Base-by-base conservation (phyloP, 2,888 invertebrate genomes). In the Maniola hyperantus region DNA sequence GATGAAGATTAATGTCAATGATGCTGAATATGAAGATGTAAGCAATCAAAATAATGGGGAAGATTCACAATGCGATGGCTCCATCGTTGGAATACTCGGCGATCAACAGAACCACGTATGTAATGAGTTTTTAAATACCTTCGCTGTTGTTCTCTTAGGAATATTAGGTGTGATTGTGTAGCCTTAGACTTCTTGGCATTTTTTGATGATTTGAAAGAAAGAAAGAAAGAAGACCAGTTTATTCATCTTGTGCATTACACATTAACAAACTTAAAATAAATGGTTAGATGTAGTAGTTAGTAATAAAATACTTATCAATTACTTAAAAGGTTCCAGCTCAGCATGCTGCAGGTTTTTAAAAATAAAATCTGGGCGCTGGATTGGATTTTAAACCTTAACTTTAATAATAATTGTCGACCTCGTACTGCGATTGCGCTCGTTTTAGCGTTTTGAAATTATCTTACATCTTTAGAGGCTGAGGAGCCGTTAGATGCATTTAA, bases 31-130 rank as follows among this genome's bases (percentile, higher is more conserved):
- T 33, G 55, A 60, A 64, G 69, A 71, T 53, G 59, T 62, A 5
- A 73, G 66, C 61, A 66, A 66, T 48, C 61, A 66, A 11, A 71
- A 66, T 6, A 75, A 74, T 63, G 67, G 70, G 26, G 71, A 71
- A 34, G 89, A 89, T 73, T 86, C 88, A n/a, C 87, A 89, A 67
- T 83, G 86, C 53, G 89, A 89, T 73, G 86, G 89, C 59, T 92
- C 90, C 62, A 93, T 93, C 72, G 90, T 93, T 60, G 93, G 92
- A 66, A 93, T 93, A 75, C 85, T 93, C 46, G 93, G 93, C 66
- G 92, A 89, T 72, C 93, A 92, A 76, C 92, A 92, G 64, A 89
- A 86, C 76, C 87, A 93, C 84, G 93, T 93, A 92, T 70, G 93
- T 90, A 84, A 73, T 61, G 15, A 54, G 65, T 61, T 65, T 26